Evolutionary conservation across 92 coral and sea anemone species (phyloP).

Genomic region (Epizoanthus scotinus): DNA sequence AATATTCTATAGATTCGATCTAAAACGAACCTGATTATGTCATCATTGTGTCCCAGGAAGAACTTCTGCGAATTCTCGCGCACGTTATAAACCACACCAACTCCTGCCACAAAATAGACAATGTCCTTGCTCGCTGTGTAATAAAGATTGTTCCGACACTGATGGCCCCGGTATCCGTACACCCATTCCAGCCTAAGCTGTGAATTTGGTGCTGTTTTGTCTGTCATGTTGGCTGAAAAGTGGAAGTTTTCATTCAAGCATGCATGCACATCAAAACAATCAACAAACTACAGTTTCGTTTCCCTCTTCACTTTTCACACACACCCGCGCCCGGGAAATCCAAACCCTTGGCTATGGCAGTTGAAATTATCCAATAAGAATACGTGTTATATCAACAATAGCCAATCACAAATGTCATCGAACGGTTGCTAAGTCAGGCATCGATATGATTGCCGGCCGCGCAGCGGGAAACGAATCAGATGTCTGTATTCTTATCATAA

Average conservation of each 20-base stretch:
- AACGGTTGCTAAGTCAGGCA: too few species aligned
- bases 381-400: constrained; percentile 1
- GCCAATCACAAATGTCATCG: constrained; percentile 14
- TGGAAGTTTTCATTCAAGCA: constrained; percentile 12
- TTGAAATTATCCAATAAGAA: constrained; percentile 31
- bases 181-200: constrained; percentile 98
- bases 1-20: neutral
- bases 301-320: neutral
- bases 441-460: too few species aligned
- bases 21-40: constrained; percentile 85
- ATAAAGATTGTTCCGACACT: constrained; percentile 93
- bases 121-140: constrained; percentile 85
- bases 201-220: constrained; percentile 93
- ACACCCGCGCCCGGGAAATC: constrained; percentile 41
- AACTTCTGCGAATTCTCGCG: constrained; percentile 86
- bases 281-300: neutral
- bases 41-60: constrained; percentile 97
- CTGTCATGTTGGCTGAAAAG: constrained; percentile 69
- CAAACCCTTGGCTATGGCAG: neutral
- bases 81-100: constrained; percentile 91
- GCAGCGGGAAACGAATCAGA: too few species aligned
- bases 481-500: too few species aligned
- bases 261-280: constrained; percentile 33
- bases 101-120: constrained; percentile 98
- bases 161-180: constrained; percentile 98